A percentile compares a stretch with the other conserved stretches of the same genome.
Conservation (phyloP, 2,888 invertebrate genomes). For the Schizaphis graminum region DNA sequence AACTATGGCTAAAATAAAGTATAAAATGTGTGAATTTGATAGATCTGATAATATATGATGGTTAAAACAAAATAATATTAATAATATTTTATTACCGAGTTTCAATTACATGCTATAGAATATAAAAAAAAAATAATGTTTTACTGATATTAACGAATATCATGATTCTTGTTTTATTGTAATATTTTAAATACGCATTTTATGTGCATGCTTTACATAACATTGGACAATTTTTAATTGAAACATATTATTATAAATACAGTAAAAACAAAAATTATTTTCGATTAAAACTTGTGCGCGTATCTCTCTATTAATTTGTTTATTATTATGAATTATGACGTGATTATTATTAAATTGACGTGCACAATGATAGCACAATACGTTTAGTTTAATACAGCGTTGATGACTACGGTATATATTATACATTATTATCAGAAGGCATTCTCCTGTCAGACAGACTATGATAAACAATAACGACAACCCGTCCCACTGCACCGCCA, state of each 20-base stretch:
- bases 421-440: not conserved
- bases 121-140: not conserved
- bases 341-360: not conserved
- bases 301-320: not conserved
- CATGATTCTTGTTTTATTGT: not conserved
- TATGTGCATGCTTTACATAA: not conserved
- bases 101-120: not conserved
- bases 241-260: not conserved
- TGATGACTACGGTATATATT: not conserved
- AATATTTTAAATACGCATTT: not conserved
- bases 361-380: not conserved
- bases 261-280: not conserved
- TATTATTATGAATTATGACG: not conserved
- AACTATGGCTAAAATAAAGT: not conserved
- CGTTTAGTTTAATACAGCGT: not conserved
- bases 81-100: not conserved
- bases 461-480: constrained; percentile 14
- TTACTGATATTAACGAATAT: not conserved
- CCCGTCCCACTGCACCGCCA: not conserved
- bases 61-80: not conserved
- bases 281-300: not conserved
- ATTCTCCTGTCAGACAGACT: not conserved
- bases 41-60: not conserved
- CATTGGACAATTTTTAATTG: not conserved
- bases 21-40: not conserved